Percentiles rank a stretch among this genome's conserved stretches.
Conservation (phyloP, 2,888 invertebrate genomes). For the Orchesella flavescens region DNA sequence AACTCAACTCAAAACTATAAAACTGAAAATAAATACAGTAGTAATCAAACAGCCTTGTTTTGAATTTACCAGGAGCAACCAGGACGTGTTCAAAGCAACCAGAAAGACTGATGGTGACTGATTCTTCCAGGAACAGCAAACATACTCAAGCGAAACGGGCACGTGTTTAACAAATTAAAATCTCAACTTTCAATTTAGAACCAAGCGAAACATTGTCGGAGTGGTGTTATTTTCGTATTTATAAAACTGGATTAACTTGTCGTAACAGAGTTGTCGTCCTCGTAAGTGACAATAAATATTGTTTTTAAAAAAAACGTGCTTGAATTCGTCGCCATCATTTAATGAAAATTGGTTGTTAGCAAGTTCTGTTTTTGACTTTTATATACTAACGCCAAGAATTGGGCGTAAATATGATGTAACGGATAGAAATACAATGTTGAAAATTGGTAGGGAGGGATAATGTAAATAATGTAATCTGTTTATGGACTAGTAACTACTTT, state of each 20-base stretch:
- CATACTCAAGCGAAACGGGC: neutral
- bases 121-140: neutral
- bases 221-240: slow-evolving; percentile 6
- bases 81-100: slow-evolving; percentile 29
- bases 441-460: too few species aligned
- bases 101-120: slow-evolving; percentile 22
- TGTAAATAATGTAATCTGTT: too few species aligned
- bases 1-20: slow-evolving; percentile 7
- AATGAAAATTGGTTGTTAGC: neutral
- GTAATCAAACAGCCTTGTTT: slow-evolving; percentile 14
- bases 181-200: neutral
- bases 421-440: too few species aligned
- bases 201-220: slow-evolving; percentile 18
- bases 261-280: neutral
- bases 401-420: too few species aligned
- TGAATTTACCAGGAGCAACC: slow-evolving; percentile 40
- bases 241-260: neutral
- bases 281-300: neutral
- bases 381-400: too few species aligned
- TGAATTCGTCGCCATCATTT: slow-evolving; percentile 10
- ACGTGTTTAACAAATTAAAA: neutral
- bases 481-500: too few species aligned
- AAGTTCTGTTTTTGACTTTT: too few species aligned
- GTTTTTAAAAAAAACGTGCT: neutral
- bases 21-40: slow-evolving; percentile 1